Conservation (phyloP, 2,113 vertebrate genomes). For the Labeo catla region DNA sequence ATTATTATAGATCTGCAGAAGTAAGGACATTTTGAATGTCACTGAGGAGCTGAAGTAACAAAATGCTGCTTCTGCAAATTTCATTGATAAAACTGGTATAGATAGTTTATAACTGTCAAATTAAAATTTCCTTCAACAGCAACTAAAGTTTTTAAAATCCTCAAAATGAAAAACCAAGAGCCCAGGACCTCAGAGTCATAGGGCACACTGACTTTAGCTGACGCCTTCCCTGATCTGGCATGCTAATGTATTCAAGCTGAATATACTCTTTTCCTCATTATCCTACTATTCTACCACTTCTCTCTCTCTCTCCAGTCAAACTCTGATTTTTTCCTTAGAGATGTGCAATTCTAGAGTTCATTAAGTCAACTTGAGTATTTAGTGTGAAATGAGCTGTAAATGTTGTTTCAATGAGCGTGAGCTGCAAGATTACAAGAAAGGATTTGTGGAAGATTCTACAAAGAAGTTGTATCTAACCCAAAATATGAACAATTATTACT, state of each 20-base stretch:
- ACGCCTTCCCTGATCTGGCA: background rate
- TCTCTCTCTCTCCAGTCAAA: background rate
- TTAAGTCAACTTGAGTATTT: slow-evolving; percentile 38
- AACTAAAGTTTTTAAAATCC: background rate
- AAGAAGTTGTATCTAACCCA: background rate
- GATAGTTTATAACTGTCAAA: too few species aligned
- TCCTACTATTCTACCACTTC: slow-evolving; percentile 10
- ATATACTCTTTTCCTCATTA: slow-evolving; percentile 21
- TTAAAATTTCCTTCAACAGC: background rate
- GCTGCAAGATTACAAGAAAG: background rate
- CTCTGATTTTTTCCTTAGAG: slow-evolving; percentile 20
- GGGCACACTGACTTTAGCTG: background rate
- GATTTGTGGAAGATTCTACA: background rate
- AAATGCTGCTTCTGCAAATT: too few species aligned
- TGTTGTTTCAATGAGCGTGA: background rate
- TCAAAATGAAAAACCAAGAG: background rate
- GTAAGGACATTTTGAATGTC: too few species aligned
- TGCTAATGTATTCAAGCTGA: slow-evolving; percentile 43
- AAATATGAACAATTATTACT: slow-evolving; percentile 4
- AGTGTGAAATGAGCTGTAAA: slow-evolving; percentile 45
- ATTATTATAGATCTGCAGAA: too few species aligned
- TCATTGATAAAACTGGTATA: too few species aligned
- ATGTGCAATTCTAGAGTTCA: slow-evolving; percentile 19
- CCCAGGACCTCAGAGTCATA: background rate
- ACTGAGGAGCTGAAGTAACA: too few species aligned